Conservation (phyloP, 2,888 invertebrate genomes). For the Autographa gamma region DNA sequence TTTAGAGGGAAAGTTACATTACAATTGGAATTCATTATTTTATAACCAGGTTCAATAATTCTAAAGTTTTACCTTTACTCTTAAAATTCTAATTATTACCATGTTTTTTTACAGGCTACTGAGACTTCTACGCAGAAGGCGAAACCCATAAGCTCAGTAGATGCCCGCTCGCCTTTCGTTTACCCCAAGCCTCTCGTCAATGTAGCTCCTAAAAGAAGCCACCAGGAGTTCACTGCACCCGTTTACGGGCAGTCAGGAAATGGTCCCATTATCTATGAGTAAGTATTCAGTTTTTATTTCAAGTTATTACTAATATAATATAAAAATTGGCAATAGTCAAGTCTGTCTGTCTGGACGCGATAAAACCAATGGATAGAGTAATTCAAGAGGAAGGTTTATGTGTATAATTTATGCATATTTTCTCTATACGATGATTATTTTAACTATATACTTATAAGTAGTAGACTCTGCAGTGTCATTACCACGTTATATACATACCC, state of each 20-base stretch:
- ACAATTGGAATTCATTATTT: too few relatives aligned
- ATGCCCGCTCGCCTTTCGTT: conserved; percentile 15
- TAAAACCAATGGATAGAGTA: too few relatives aligned
- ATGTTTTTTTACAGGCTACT: conserved; percentile 25
- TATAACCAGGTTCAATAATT: too few relatives aligned
- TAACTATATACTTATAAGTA: too few relatives aligned
- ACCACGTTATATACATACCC: too few relatives aligned
- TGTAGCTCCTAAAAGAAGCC: conserved; percentile 17
- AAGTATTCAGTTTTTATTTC: conserved; percentile 10
- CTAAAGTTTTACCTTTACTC: neutral
- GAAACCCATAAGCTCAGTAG: conserved; percentile 11
- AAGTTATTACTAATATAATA: too few relatives aligned
- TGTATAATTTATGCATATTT: too few relatives aligned
- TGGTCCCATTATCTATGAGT: conserved; percentile 30
- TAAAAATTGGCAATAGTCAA: neutral
- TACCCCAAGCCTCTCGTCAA: conserved; percentile 23
- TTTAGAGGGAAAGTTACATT: too few relatives aligned
- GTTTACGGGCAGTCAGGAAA: conserved; percentile 15
- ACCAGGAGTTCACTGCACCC: conserved; percentile 12
- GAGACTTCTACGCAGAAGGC: conserved; percentile 16
- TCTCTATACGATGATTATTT: too few relatives aligned
- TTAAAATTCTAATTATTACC: too few relatives aligned
- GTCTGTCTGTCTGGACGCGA: neutral
- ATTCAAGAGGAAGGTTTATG: too few relatives aligned
- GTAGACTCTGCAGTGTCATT: too few relatives aligned